Percentiles rank a stretch among this genome's conserved stretches.
These are phyloP conservation scores for Urocolius indicus DNA, from an alignment of 2,113 vertebrate species.

Conservation along the genomic window DNA sequence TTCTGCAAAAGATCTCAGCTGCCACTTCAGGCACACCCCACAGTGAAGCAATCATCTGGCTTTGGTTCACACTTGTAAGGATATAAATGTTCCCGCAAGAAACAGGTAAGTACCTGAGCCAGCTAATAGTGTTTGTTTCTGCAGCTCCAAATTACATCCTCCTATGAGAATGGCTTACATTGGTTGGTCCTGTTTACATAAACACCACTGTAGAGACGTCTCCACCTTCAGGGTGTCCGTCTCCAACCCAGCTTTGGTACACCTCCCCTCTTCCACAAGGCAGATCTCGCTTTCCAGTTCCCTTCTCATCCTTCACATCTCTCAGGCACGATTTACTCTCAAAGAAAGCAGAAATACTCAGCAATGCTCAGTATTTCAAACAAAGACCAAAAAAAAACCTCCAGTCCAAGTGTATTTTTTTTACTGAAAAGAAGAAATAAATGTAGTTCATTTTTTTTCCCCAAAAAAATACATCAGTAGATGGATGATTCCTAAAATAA, in stretches of 20 bases:
- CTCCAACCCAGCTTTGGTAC: background rate
- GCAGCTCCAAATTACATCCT: background rate
- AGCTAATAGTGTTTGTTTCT: background rate
- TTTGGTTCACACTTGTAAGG: background rate
- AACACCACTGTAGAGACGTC: background rate
- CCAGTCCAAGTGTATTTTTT: background rate
- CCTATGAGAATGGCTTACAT: accelerated
- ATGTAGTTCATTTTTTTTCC: background rate
- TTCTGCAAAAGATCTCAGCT: background rate
- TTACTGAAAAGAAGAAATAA: background rate
- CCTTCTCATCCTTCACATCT: background rate
- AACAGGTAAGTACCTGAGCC: background rate
- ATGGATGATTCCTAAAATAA: background rate
- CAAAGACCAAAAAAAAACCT: background rate
- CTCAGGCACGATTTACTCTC: accelerated
- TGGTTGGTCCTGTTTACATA: background rate
- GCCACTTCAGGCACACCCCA: background rate
- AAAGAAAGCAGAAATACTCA: background rate
- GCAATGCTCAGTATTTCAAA: background rate
- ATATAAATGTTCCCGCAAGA: background rate
- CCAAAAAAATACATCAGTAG: background rate
- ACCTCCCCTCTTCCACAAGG: background rate
- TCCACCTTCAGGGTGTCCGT: background rate
- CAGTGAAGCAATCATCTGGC: background rate
- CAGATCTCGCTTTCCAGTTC: background rate